phyloP scores from a whole-genome alignment of 2,797 vertebrate species.

The Otolemur crassicaudatus region DNA sequence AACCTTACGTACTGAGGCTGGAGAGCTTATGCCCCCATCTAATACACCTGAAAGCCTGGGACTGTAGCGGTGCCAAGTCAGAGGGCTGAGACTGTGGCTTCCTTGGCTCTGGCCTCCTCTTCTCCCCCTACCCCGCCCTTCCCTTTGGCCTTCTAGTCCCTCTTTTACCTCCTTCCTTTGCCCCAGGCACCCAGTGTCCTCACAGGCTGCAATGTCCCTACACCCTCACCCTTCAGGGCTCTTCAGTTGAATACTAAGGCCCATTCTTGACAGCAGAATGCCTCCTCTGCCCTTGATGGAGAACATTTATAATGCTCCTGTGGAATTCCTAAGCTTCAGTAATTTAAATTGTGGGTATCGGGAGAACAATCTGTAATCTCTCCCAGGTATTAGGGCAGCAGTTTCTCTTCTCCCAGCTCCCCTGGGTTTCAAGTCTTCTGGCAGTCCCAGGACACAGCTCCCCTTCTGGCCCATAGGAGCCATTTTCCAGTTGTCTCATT shows the following conservation, averaged over 20 bases:
- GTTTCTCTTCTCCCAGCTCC: slow-evolving; percentile 37
- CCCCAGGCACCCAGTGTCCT: neutral
- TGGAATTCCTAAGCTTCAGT: neutral
- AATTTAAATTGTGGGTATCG: neutral
- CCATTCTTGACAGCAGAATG: neutral
- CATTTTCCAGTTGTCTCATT: slow-evolving; percentile 60
- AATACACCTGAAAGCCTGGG: neutral
- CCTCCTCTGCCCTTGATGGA: neutral
- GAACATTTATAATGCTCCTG: slow-evolving; percentile 33
- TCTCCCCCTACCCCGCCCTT: neutral
- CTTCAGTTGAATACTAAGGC: neutral
- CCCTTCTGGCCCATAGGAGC: slow-evolving; percentile 23
- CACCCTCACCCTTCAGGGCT: neutral
- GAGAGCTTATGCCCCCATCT: neutral
- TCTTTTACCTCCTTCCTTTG: neutral
- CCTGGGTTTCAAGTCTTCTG: slow-evolving; percentile 32
- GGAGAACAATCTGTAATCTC: neutral
- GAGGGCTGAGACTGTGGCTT: neutral
- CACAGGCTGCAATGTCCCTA: neutral
- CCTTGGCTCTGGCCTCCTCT: slow-evolving; percentile 10
- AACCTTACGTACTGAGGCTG: neutral
- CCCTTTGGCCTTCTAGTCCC: neutral
- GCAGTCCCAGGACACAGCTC: neutral
- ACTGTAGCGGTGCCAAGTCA: neutral
- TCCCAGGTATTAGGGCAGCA: neutral